Evolutionary conservation across 2,113 vertebrate genomes (phyloP), one percentile per base, ranked within the genome.

Genomic region (Anhinga anhinga): DNA sequence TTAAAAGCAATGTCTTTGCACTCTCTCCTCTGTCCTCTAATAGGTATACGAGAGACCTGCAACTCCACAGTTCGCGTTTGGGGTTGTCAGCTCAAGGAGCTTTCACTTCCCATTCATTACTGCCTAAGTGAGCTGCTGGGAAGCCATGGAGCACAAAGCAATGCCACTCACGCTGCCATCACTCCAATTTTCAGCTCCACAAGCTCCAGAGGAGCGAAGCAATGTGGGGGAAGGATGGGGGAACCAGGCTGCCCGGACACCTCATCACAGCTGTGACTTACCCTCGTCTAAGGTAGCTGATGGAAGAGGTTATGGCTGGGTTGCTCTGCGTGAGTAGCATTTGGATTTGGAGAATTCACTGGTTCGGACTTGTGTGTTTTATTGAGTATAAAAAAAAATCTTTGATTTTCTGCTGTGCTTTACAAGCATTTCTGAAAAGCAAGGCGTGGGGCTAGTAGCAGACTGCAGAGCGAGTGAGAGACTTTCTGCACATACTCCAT

Each of bases 141-240:
- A 50, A 78, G 69, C 38, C 62, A 26, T 0, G 0, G 72, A 67
- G 79, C 69, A 56, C 67, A 56, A 25, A 76, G 78, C 81, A 16
- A 3, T 32, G 81, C 61, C 61, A 5, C 52, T 73, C 65, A 4
- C 2, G 0, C 52, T 88, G 90, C 94, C 55, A n/a, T 21, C 13
- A 0, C 42, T 80, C 49, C 78, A 42, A 0, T 42, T 88, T 59
- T 25, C 26, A 3, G 55, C 93, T 91, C 27, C 49, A 1, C 2
- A 56, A 42, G 69, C 62, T 82, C 22, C 62, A 23, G 29, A 76
- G 44, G 22, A 62, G 49, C 3, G 2, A 14, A 36, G n/a, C 29
- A 27, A 8, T 8, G 36, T 2, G 2, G 12, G 47, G 10, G 40
- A n/a, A 81, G 59, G 19, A 22, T 1, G 2, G 13, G 22, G 27